These are phyloP conservation scores for Urocitellus parryii DNA, from an alignment of 2,113 vertebrate species.

Conservation along the genomic window DNA sequence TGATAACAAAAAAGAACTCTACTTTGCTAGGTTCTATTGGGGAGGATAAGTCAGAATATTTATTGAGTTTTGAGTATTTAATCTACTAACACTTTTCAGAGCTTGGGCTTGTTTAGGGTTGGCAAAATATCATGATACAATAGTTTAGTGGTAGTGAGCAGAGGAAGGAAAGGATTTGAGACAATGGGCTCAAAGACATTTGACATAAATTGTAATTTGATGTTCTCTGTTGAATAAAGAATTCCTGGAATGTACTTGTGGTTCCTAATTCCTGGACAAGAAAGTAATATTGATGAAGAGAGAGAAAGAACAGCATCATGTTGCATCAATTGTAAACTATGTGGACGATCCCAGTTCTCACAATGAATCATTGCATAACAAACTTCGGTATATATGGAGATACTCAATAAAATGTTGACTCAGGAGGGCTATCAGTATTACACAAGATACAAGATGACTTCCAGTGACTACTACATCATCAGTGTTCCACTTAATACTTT, in stretches of 20 bases:
- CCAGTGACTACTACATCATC: background rate
- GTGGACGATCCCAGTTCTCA: background rate
- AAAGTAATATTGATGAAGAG: background rate
- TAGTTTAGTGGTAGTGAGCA: background rate
- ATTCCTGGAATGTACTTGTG: background rate
- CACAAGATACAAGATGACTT: background rate
- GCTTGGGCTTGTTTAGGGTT: rapidly evolving
- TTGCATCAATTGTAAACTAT: background rate
- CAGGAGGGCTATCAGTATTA: background rate
- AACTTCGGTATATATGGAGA: background rate
- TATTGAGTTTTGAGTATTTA: background rate
- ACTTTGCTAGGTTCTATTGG: background rate
- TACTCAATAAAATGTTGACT: background rate
- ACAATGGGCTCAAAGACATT: background rate
- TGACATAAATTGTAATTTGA: background rate
- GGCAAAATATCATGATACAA: background rate
- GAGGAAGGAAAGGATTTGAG: background rate
- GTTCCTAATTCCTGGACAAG: background rate
- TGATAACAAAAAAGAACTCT: background rate
- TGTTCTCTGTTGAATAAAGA: background rate
- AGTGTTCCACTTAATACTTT: background rate
- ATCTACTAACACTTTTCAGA: background rate
- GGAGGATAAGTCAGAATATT: background rate
- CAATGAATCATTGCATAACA: background rate
- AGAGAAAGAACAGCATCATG: background rate